Evolutionary conservation across 2,797 vertebrate species (phyloP), one percentile per base, ranked within the genome.

Genomic region (Amblyopsis hoosieri): DNA sequence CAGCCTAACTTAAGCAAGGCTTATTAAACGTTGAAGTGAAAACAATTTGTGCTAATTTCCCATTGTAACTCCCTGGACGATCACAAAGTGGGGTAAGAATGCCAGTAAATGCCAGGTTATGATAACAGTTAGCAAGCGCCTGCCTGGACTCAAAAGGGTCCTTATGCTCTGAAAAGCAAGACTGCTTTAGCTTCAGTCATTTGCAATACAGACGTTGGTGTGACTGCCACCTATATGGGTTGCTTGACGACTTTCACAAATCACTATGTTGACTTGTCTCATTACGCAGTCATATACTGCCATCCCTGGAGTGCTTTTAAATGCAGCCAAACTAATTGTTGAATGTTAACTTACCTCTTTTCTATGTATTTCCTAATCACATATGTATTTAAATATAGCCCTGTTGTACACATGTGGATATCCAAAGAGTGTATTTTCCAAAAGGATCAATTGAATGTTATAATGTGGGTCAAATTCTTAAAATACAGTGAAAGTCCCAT

Each of bases 41-140:
- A 87, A 84, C 68, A 78, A 83, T 89, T 85, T 80, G 78, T 60
- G 76, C 67, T 85, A 72, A 89, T 88, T 88, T 90, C 81, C 83
- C 73, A 15, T 71, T 62, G 65, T 64, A 68, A 80, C 74, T 84
- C 83, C 82, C 74, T 14, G 42, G 68, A 79, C 67, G 65, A 79
- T 70, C 68, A 69, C 72, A 68, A 64, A 64, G 57, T 62, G 45
- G 71, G 61, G 60, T 58, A 83, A 71, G 67, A 88, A 89, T 57
- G 75, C 84, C 86, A 79, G 84, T 90, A 87, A 89, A 89, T 76
- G 54, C 0, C 49, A 83, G 55, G 59, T 29, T 59, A 66, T 49
- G 60, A 71, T 67, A 58, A 76, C 57, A 59, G 55, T 77, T 64
- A 51, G 53, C 2, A 2, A 71, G 71, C 65, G 69, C 54, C 69